phyloP scores from a whole-genome alignment of 2,888 invertebrate genomes.

The Syrista parreyssii region DNA sequence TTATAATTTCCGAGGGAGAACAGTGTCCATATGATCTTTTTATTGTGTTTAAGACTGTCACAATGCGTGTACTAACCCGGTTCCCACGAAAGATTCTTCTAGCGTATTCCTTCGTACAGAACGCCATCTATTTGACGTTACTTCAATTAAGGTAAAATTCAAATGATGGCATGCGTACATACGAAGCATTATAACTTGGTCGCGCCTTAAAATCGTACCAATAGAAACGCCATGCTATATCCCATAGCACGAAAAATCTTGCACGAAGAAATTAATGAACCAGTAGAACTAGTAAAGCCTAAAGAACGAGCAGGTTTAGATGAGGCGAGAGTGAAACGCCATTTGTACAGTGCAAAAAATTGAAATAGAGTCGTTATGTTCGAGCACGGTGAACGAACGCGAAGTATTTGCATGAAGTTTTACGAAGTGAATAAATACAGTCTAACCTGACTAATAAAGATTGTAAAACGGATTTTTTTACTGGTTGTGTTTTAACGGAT shows the following conservation, averaged over 20 bases:
- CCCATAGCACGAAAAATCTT: background rate
- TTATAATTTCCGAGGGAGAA: background rate
- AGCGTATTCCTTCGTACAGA: background rate
- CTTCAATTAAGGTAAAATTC: background rate
- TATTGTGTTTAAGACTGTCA: background rate
- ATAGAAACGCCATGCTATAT: background rate
- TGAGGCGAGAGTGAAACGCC: background rate
- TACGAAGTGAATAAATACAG: background rate
- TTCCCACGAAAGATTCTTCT: conserved; percentile 29
- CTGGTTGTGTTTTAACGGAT: background rate
- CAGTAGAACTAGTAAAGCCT: background rate
- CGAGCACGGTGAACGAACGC: background rate
- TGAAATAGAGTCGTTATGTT: background rate
- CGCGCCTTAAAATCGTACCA: background rate
- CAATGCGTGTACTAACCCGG: background rate
- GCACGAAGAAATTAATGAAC: background rate
- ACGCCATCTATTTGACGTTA: too few relatives aligned
- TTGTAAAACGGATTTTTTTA: background rate
- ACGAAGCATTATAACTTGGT: background rate
- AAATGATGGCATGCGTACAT: background rate
- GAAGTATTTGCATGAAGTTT: background rate
- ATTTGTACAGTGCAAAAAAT: background rate
- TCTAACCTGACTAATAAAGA: background rate
- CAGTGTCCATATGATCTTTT: background rate
- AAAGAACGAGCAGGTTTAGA: background rate